Percentiles rank a stretch among this genome's conserved stretches.
These are phyloP conservation scores for Brachyhypopomus gauderio DNA, from an alignment of 2,113 vertebrate genomes.

Conservation along the genomic window DNA sequence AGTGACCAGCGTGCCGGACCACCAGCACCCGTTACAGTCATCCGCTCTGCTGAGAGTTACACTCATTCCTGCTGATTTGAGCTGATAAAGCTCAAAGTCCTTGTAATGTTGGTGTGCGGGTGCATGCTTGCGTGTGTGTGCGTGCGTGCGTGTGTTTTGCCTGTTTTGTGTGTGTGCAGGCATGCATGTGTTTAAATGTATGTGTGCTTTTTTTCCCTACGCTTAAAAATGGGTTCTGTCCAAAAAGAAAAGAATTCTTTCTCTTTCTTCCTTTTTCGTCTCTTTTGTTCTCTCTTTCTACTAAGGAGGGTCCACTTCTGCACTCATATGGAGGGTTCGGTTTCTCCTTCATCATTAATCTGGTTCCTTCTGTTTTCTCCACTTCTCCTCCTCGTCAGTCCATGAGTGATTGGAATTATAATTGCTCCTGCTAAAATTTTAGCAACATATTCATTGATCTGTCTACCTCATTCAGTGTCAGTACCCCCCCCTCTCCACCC, in stretches of 20 bases:
- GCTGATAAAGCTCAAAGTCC: background rate
- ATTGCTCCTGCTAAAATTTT: constrained; percentile 24
- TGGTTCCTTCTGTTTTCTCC: constrained; percentile 4
- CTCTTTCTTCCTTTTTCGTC: too few species aligned
- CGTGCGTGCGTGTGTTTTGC: background rate
- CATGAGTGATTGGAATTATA: constrained; percentile 36
- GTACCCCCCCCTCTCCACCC: constrained; percentile 21
- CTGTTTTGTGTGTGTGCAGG: background rate
- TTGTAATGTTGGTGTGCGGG: background rate
- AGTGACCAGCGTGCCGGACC: background rate
- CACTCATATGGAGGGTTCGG: constrained; percentile 72
- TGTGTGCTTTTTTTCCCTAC: too few species aligned
- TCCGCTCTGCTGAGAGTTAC: background rate
- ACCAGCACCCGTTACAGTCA: background rate
- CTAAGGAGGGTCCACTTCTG: constrained; percentile 57
- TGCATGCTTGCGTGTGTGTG: background rate
- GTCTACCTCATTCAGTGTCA: too few species aligned
- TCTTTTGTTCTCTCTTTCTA: background rate
- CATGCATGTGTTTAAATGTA: background rate
- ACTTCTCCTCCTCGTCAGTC: constrained; percentile 27
- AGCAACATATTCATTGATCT: constrained; percentile 2
- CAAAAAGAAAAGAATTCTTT: too few species aligned
- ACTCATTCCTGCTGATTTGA: background rate
- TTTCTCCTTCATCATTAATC: constrained; percentile 56
- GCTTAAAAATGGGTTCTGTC: background rate